Evolutionary conservation across 2,888 invertebrate genomes (phyloP).

Genomic region (Autographa gamma): DNA sequence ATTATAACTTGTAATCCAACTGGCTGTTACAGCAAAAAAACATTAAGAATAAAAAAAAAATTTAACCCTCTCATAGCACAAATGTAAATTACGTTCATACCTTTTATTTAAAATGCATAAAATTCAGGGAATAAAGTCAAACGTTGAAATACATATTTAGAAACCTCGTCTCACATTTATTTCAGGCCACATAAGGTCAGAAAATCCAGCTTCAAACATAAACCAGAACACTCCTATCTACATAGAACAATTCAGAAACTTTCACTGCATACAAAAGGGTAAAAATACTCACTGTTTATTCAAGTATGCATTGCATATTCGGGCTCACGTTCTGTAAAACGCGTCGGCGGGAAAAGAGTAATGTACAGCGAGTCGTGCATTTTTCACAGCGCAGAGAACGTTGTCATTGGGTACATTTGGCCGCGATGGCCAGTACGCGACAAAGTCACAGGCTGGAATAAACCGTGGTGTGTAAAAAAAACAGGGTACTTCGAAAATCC

Average conservation of each 20-base stretch:
- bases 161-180: slow-evolving; percentile 39
- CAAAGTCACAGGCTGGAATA: slow-evolving; percentile 62
- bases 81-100: too few relatives aligned
- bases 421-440: slow-evolving; percentile 55
- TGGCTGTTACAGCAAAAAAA: too few relatives aligned
- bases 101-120: too few relatives aligned
- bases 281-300: slow-evolving; percentile 42
- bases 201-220: slow-evolving; percentile 21
- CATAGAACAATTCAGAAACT: slow-evolving; percentile 48
- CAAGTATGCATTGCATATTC: slow-evolving; percentile 62
- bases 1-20: too few relatives aligned
- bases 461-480: slow-evolving; percentile 44
- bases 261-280: slow-evolving; percentile 50
- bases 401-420: slow-evolving; percentile 60
- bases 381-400: slow-evolving; percentile 65
- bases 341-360: slow-evolving; percentile 65
- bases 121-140: too few relatives aligned
- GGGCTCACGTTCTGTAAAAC: slow-evolving; percentile 61
- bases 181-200: slow-evolving; percentile 39
- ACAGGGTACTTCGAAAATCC: too few relatives aligned
- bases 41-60: too few relatives aligned
- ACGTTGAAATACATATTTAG: slow-evolving; percentile 17
- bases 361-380: slow-evolving; percentile 66
- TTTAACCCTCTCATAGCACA: too few relatives aligned
- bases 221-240: slow-evolving; percentile 25